Base-by-base conservation (phyloP, 2,113 vertebrate species). In the Odontesthes bonariensis region DNA sequence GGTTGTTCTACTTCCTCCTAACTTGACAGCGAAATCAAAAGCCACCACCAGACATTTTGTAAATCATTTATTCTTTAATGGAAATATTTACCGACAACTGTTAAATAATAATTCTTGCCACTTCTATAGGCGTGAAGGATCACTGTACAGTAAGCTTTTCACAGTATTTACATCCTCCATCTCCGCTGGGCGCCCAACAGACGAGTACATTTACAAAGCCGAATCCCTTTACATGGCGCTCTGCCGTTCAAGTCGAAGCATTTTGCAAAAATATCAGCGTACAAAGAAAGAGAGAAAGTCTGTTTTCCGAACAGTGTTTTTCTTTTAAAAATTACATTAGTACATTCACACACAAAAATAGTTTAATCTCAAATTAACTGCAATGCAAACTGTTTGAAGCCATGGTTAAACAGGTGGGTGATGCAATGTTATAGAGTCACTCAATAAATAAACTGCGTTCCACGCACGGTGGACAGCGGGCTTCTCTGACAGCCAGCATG, bases 81-180 rank as follows among this genome's bases (percentile, higher is more conserved):
- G 75, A 91, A 92, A 92, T 91, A 78, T 89, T 86, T 83, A 86
- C 80, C 52, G 78, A 88, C 81, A 82, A 77, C 73, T 83, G 83
- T 91, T 92, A 85, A 92, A 89, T 91, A 81, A 88, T 60, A 87
- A 51, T 75, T 83, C 74, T 81, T 69, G 42, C 68, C 74, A 87
- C 76, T 89, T 75, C 60, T 64, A 82, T 74, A 76, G 66, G 68
- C 86, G 72, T 81, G 83, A 90, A 88, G 79, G 79, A 84, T 87
- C 75, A 90, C 88, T 92, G 85, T 91, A 94, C 91, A 94, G 83
- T 81, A 73, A 81, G 68, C 84, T 79, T 89, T 89, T 86, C 89
- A 92, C 92, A 93, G 81, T 90, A 87, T 91, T 85, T 88, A 91
- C 89, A 89, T 59, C 57, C 82, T 77, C 51, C 42, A 46, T 76